A percentile compares a stretch with the other conserved stretches of the same genome.
These are phyloP conservation scores for Ormyrus labotus DNA, from an alignment of 2,888 invertebrate genomes.

Conservation along the genomic window DNA sequence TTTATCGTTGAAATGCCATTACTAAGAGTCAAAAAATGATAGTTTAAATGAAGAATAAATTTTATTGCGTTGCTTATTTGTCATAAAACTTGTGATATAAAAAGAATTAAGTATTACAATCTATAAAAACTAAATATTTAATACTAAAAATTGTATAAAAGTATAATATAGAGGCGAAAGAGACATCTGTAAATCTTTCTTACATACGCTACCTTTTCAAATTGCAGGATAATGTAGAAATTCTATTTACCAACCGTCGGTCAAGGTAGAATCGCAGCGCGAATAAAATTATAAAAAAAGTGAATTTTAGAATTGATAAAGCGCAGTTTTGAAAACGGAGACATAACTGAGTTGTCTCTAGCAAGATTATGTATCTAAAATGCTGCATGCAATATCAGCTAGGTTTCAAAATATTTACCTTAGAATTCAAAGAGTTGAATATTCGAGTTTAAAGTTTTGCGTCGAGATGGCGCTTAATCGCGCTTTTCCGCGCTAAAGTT, in stretches of 20 bases:
- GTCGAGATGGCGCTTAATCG: slow-evolving; percentile 10
- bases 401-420: slow-evolving; percentile 37
- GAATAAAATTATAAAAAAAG: no score
- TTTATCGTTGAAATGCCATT: slow-evolving; percentile 4
- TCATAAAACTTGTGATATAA: slow-evolving; percentile 43
- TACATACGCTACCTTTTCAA: slow-evolving; percentile 33
- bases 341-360: background rate
- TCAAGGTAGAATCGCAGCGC: background rate
- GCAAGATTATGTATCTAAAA: slow-evolving; percentile 5
- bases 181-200: slow-evolving; percentile 41
- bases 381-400: background rate
- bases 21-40: slow-evolving; percentile 3
- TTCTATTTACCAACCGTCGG: slow-evolving; percentile 24
- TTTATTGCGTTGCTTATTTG: slow-evolving; percentile 35
- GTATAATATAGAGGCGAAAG: slow-evolving; percentile 12
- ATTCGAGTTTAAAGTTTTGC: slow-evolving; percentile 15
- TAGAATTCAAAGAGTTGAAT: slow-evolving; percentile 20
- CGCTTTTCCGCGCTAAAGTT: slow-evolving; percentile 26
- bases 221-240: slow-evolving; percentile 30
- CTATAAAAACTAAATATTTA: slow-evolving; percentile 23
- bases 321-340: background rate
- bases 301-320: slow-evolving; percentile 26
- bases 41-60: slow-evolving; percentile 2
- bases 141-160: slow-evolving; percentile 39
- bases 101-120: slow-evolving; percentile 28